Conservation (phyloP, 2,888 invertebrate genomes). For the Epistrophella euchroma region DNA sequence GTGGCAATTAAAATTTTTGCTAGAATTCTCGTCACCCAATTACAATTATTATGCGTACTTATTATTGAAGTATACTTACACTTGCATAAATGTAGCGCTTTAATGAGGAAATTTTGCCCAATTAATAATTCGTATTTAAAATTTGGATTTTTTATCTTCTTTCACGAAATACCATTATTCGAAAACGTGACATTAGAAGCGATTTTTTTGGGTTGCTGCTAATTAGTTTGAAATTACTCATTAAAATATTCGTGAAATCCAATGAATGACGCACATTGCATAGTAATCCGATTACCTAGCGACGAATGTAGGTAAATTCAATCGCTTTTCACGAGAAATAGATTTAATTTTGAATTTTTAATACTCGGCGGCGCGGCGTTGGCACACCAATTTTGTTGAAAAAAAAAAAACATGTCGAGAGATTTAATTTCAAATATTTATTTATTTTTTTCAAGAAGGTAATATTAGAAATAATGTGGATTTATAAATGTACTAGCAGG, state of each 20-base stretch:
- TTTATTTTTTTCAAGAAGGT: no score
- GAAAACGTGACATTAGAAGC: not conserved
- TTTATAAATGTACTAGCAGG: no score
- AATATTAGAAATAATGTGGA: no score
- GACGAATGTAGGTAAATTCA: not conserved
- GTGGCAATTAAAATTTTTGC: not conserved
- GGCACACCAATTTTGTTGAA: not conserved
- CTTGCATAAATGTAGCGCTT: not conserved
- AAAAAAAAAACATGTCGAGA: not conserved
- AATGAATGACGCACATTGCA: constrained; percentile 3
- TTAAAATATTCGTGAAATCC: constrained; percentile 1
- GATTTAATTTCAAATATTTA: no score
- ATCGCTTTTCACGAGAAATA: not conserved
- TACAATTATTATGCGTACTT: not conserved
- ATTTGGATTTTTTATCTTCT: not conserved
- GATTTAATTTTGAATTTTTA: not conserved
- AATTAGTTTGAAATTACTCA: not conserved
- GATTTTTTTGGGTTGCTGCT: not conserved
- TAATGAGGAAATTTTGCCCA: not conserved
- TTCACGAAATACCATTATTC: not conserved
- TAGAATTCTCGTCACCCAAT: constrained; percentile 2
- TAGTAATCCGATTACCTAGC: not conserved
- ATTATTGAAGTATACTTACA: no score
- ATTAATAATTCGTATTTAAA: not conserved
- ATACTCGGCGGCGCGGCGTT: not conserved